Evolutionary conservation across 2,888 invertebrate genomes (phyloP), one percentile per base, ranked within the genome.

Genomic region (Spatulosminthurus flaviceps): DNA sequence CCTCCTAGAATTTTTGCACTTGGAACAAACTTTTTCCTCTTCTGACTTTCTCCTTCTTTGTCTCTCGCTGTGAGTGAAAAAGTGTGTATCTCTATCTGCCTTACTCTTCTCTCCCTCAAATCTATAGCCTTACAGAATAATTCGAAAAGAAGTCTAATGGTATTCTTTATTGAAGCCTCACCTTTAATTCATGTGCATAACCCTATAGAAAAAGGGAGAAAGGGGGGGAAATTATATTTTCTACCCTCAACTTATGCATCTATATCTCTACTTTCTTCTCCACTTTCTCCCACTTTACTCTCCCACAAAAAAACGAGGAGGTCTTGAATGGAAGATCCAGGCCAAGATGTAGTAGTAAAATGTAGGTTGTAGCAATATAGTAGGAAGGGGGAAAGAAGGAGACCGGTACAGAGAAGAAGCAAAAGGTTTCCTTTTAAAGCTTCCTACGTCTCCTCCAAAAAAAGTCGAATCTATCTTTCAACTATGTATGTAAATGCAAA

Each of bases 381-480:
- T 19, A 51, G 24, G 43, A 29, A 13, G 21, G 64, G 29, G 66
- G 51, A 29, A 43, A 67, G 51, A 66, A 73, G 34, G 67, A 77
- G 34, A 66, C 41, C 28, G 29, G 43, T 7, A 28, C 5, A 24
- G 41, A 24, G 5, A 0, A 11, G 71, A 26, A 72, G 26, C 42
- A 70, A 72, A 42, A 34, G 34, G 79, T 70, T 70, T 69, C 70
- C 79, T 79, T 79, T 79, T 69, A 79, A 79, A 79, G 70, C 22
- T 28, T 42, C 16, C 42, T 28, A 1, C 24, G 2, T 2, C 5
- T 26, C 67, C 1, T 24, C 67, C 9, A 41, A 41, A 21, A 41
- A 72, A 72, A 72, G 43, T 72, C 71, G 71, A 72, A 21, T 24
- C 24, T 21, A 22, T 22, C 24, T 42, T 5, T 16, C 1, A 11